phyloP scores from a whole-genome alignment of 1,140 invertebrate species.

The Atta texana region DNA sequence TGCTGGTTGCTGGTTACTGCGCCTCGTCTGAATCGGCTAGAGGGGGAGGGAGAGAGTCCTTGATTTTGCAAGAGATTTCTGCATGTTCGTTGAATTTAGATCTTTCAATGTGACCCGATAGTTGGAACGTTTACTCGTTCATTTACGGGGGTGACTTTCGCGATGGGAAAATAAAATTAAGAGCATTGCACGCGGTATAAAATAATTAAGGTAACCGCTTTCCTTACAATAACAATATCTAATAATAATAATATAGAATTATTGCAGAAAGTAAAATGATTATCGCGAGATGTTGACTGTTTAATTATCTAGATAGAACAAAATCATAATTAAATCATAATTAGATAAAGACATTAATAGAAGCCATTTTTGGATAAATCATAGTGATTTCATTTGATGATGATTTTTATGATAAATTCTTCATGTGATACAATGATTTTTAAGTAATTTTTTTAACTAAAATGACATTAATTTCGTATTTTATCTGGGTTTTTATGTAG shows the following conservation, averaged over 20 bases:
- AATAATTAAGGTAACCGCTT: background rate
- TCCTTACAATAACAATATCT: background rate
- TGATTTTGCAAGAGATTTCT: conserved; percentile 16
- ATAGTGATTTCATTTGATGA: no score
- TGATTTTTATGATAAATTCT: no score
- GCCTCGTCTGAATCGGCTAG: conserved; percentile 11
- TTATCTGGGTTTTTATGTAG: background rate
- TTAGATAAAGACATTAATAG: no score
- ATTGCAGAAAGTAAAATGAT: background rate
- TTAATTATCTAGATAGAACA: no score
- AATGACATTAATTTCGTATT: no score
- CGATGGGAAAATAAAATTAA: background rate
- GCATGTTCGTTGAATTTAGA: conserved; percentile 26
- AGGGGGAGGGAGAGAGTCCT: conserved; percentile 15
- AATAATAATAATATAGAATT: background rate
- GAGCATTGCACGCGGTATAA: background rate
- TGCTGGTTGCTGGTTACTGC: background rate
- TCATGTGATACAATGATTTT: no score
- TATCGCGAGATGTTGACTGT: background rate
- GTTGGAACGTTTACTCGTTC: background rate
- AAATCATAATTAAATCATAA: no score
- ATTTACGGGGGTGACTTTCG: background rate
- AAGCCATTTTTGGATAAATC: no score
- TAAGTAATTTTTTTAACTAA: no score
- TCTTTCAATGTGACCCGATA: background rate